phyloP scores from a whole-genome alignment of 23 tunicate genomes.

The Trididemnum nubilum region DNA sequence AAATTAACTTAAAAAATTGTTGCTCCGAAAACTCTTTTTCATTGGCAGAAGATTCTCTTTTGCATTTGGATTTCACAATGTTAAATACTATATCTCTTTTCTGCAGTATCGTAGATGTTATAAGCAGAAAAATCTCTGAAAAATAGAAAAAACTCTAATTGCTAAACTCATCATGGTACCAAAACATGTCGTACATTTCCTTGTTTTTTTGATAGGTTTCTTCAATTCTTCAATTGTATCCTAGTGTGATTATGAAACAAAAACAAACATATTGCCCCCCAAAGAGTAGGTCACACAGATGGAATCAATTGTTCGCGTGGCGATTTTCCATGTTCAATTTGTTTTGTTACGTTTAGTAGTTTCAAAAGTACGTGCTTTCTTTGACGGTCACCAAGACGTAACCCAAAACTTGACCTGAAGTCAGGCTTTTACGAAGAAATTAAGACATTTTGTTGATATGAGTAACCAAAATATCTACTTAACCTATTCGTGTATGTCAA shows the following conservation, averaged over 20 bases:
- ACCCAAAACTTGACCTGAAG: neutral
- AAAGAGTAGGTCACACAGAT: neutral
- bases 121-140: no score
- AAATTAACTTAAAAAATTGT: no score
- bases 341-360: neutral
- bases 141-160: no score
- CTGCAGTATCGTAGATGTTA: no score
- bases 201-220: no score
- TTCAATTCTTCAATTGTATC: neutral
- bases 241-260: neutral
- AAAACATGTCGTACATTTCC: no score
- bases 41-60: no score
- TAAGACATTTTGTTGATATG: neutral
- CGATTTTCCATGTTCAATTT: neutral
- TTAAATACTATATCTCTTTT: no score
- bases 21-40: no score
- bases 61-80: no score
- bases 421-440: neutral
- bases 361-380: neutral
- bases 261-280: neutral
- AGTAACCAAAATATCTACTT: neutral
- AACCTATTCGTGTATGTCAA: neutral
- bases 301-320: neutral
- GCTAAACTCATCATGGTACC: no score
- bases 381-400: neutral